Base-by-base conservation (phyloP, 1,140 invertebrate genomes). In the Zaprionus lachaisei region DNA sequence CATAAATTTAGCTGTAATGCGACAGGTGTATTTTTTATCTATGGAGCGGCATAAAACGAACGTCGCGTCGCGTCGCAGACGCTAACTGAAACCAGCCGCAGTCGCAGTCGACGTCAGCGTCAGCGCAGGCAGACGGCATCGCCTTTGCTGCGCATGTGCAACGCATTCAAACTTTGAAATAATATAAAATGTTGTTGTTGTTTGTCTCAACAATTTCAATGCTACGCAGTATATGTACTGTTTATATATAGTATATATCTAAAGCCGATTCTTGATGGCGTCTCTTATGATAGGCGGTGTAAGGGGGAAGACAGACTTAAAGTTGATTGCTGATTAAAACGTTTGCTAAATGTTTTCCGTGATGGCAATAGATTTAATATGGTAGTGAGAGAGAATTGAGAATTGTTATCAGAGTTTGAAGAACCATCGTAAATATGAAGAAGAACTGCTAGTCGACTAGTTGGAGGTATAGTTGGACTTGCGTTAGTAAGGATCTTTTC, bases 1-100 rank as follows among this genome's bases (percentile, higher is more conserved):
- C 86, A 91, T 91, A 91, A 91, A 91, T 91, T 91, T 91, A 91
- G 86, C 86, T 91, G 86, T 91, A 91, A 91, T 91, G 86, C 86
- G 86, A 91, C 86, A 91, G 86, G 86, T 91, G 86, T 91, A 90
- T 90, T 90, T 90, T 90, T 90, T 90, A 90, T 90, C 85, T 90
- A 90, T 90, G 86, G 81, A 90, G 72, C 82, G 79, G 79, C 85
- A 89, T 74, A 75, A 90, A 90, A 80, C 72, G 75, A 89, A 70
- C 79, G 28, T 44, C 66, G 58, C 65, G 70, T 57, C 68, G 70
- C 80, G 47, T 22, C 20, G 34, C 44, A 41, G 65, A 34, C 62
- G 55, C 66, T 47, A 49, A 49, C 47, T 49, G 20, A 49, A 49
- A 49, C 64, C 56, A 37, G 49, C 28, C 31, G 41, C 41, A 44